Evolutionary conservation across 2,888 invertebrate genomes (phyloP), one percentile per base, ranked within the genome.

Genomic region (Pyrocoelia pectoralis): DNA sequence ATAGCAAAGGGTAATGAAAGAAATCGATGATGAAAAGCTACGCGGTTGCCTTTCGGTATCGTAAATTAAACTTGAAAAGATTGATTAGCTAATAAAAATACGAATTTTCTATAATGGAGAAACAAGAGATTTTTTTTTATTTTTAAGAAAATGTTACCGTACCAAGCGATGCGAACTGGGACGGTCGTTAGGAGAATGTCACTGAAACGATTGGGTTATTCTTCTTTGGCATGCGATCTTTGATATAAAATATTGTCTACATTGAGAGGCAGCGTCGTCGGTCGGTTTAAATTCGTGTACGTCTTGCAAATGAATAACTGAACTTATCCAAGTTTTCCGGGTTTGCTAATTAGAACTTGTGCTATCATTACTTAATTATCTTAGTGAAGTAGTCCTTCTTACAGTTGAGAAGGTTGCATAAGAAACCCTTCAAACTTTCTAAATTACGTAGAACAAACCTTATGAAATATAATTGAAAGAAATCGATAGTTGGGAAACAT

Each of bases 1-100:
- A 29, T 50, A 46, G 24, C 29, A 52, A 70, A 72, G 72, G 71
- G 74, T 76, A 76, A 77, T 77, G 76, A 77, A 75, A 73, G 70
- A 70, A 72, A 77, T 77, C 73, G 76, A 77, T 76, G 2, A 15
- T 12, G 24, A 54, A 59, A 59, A 57, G 41, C 33, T n/a, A 33
- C 33, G 10, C 33, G n/a, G 33, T 33, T 33, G 49, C 54, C 46
- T 53, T 51, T 63, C 50, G 33, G 43, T 14, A 24, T 50, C 33
- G 19, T 24, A 33, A 33, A 33, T 33, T 33, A 33, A 33, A 33
- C 33, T n/a, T n/a, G 10, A 33, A 33, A 54, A 43, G 53, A 52
- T 56, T 55, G 55, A 61, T 50, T 56, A 50, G 29, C 46, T 29
- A 56, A 46, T 56, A 55, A 46, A 50, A 46, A 51, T 63, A 58